Evolutionary conservation across 2,113 vertebrate species (phyloP), one percentile per base, ranked within the genome.

Genomic region (Nicator chloris): DNA sequence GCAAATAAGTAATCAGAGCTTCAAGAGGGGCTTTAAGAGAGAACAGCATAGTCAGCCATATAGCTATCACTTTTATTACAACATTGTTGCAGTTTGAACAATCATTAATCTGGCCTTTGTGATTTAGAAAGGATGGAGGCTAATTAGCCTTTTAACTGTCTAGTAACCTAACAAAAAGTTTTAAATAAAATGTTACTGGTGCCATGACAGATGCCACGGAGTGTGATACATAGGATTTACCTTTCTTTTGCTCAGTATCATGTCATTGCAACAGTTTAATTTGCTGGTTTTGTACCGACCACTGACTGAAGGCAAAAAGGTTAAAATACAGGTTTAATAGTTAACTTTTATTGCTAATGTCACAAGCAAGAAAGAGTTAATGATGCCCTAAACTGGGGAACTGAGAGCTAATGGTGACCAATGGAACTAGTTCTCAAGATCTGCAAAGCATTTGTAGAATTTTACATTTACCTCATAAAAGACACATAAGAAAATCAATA

Each of bases 271-370:
- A 30, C 63, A 79, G 78, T 95, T 96, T 92, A 80, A 95, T 97
- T 96, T 91, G 86, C 88, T 76, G 81, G 35, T 70, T 98, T 96
- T 97, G 88, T 96, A 77, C 70, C 85, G 44, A 71, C 50, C 70
- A 70, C 54, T 85, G 88, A 86, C 82, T 82, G 81, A 94, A 94
- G 73, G 87, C 82, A 94, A 92, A 93, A 90, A 96, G 76, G 24
- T 95, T 97, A 95, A 97, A 97, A 96, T 68, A 28, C 18, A 90
- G 60, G 97, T 88, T 97, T 97, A 97, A 98, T 97, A 95, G 75
- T 98, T 98, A 98, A 98, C 97, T 97, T 98, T 97, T 97, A 98
- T 91, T 96, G 97, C 88, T 85, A 91, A 89, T 93, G 88, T 72
- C 37, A 64, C 59, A 96, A 94, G 79, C 71, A 96, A 93, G 75